These are phyloP conservation scores for Latrodectus hesperus DNA, from an alignment of 2,888 invertebrate species.

Conservation along the genomic window DNA sequence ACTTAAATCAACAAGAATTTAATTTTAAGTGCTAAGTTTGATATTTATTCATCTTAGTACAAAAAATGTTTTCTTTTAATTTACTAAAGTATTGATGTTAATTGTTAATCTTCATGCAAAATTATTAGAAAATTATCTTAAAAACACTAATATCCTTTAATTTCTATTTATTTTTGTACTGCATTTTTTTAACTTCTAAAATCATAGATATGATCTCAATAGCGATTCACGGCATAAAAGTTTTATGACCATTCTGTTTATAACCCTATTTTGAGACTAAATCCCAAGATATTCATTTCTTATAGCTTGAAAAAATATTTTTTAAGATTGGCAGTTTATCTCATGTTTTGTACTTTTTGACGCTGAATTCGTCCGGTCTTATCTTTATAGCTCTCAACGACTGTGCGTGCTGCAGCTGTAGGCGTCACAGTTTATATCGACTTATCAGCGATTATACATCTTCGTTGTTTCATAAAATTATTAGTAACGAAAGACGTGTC, in stretches of 20 bases:
- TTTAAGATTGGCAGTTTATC: constrained; percentile 9
- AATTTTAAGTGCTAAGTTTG: too few relatives aligned
- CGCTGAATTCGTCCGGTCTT: constrained; percentile 14
- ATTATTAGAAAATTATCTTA: too few relatives aligned
- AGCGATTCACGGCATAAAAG: constrained; percentile 44
- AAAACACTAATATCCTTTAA: too few relatives aligned
- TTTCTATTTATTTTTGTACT: too few relatives aligned
- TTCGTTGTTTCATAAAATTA: constrained; percentile 60
- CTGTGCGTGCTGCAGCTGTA: constrained; percentile 18
- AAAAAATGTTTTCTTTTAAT: too few relatives aligned
- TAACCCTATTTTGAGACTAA: constrained; percentile 48
- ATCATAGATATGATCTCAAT: neutral
- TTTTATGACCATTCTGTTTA: constrained; percentile 57
- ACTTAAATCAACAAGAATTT: too few relatives aligned
- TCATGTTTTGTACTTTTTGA: constrained; percentile 7
- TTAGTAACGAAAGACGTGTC: constrained; percentile 62
- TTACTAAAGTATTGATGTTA: too few relatives aligned
- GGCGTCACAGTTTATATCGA: constrained; percentile 33
- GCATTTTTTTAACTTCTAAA: too few relatives aligned
- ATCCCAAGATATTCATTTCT: constrained; percentile 28
- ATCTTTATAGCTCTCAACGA: constrained; percentile 50
- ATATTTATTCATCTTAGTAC: too few relatives aligned
- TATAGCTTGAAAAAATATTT: constrained; percentile 13
- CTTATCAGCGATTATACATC: constrained; percentile 45
- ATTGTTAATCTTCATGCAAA: too few relatives aligned